Conservation (phyloP, 2,888 invertebrate species). For the Macropis europaea region DNA sequence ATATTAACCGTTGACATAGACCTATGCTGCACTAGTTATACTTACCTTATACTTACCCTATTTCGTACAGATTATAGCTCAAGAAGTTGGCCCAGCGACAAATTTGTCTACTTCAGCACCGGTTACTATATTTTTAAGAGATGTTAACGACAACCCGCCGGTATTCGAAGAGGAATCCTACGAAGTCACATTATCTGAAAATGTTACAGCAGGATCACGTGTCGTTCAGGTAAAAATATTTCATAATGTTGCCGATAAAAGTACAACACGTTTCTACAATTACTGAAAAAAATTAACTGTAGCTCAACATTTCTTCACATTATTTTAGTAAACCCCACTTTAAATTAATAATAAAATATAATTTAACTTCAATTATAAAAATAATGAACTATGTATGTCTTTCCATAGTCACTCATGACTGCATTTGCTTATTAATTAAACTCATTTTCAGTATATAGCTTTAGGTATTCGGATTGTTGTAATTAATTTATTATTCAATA, state of each 20-base stretch:
- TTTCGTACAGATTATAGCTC: conserved; percentile 88
- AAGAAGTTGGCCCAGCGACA: conserved; percentile 89
- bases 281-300: not conserved
- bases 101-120: conserved; percentile 88
- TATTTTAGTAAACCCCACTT: too few species aligned
- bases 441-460: too few species aligned
- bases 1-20: not conserved
- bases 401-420: too few species aligned
- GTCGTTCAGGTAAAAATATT: conserved; percentile 82
- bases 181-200: conserved; percentile 89
- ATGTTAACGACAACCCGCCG: conserved; percentile 94
- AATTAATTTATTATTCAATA: too few species aligned
- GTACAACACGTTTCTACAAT: too few species aligned
- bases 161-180: conserved; percentile 88
- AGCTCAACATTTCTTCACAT: too few species aligned
- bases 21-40: not conserved
- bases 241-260: too few species aligned
- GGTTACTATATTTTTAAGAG: conserved; percentile 90
- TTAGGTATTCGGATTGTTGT: too few species aligned
- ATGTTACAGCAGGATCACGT: conserved; percentile 87
- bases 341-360: too few species aligned
- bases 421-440: too few species aligned
- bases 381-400: too few species aligned
- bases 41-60: not conserved
- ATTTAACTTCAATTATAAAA: too few species aligned